Conservation (phyloP, 2,888 invertebrate species). For the Gymnoscelis rufifasciata region DNA sequence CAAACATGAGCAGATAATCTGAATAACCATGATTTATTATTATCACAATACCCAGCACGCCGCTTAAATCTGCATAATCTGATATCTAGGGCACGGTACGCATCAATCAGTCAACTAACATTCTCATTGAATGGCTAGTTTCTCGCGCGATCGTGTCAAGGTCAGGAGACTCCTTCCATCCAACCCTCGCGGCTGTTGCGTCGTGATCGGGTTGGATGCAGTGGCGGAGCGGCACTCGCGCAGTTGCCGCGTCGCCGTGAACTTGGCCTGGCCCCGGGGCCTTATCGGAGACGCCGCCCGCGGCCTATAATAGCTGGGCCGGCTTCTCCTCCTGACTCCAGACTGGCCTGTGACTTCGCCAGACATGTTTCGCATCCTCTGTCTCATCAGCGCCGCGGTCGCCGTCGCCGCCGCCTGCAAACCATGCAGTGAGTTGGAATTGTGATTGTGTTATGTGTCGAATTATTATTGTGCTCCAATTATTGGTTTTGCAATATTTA, state of each 20-base stretch:
- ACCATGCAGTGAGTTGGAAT: conserved; percentile 69
- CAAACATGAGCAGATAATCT: no score
- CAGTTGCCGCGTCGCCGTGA: conserved; percentile 71
- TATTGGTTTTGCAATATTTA: conserved; percentile 4
- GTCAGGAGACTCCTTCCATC: conserved; percentile 53
- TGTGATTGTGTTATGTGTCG: conserved; percentile 21
- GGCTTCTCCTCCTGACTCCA: conserved; percentile 72
- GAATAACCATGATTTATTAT: background rate
- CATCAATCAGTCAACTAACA: conserved; percentile 5
- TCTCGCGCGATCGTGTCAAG: conserved; percentile 40
- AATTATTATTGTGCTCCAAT: conserved; percentile 10
- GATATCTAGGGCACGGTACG: conserved; percentile 17
- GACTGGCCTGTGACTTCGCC: conserved; percentile 63
- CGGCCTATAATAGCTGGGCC: conserved; percentile 77
- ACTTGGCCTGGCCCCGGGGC: conserved; percentile 74
- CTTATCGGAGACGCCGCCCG: conserved; percentile 73
- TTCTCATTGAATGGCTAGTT: conserved; percentile 21
- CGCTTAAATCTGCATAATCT: background rate
- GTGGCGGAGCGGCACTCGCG: conserved; percentile 47
- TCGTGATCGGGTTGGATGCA: conserved; percentile 24
- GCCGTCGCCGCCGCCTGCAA: conserved; percentile 59
- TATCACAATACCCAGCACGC: background rate
- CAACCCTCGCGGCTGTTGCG: conserved; percentile 28
- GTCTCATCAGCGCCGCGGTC: conserved; percentile 55
- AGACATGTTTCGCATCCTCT: conserved; percentile 72